Evolutionary conservation across 2,888 invertebrate genomes (phyloP), one percentile per base, ranked within the genome.

Genomic region (Himalopsyche anomala): DNA sequence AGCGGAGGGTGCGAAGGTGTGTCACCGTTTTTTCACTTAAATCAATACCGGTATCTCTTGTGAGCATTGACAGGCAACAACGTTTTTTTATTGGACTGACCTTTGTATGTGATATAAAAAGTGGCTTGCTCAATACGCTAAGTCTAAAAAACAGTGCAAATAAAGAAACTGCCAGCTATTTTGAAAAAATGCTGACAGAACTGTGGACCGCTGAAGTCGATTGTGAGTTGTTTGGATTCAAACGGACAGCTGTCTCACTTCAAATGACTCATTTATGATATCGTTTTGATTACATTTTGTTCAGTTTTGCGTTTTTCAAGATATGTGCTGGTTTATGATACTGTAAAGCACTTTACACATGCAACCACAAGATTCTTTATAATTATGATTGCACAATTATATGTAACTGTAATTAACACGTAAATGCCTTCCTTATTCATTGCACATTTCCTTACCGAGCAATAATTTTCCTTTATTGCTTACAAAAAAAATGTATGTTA

Each of bases 1-100:
- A 96, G 96, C 87, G 97, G 97, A 2, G 97, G 97, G 2, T 96
- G 96, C 91, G 96, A 96, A 91, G 96, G 95, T 91, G 45, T 74
- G 74, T 74, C 3, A 4, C 3, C 1, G 3, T 51, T 19, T 62
- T 62, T 62, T 5, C 2, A 62, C 19, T 4, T 56, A n/a, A 17
- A 62, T 28, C 28, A 15, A 62, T 62, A 62, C 28, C 62, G 62
- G 62, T 62, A 19, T 62, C 62, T 62, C 62, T 62, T 5, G 19
- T 9, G 62, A 19, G 2, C 36, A 28, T 38, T 3, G 12, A 74
- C 15, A 74, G 69, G 36, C 38, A 38, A 74, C 38, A 74, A 74
- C 38, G 38, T 2, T 74, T 74, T 74, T 38, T 74, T 74, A 74
- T 74, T 74, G 74, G 38, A 38, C 4, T 74, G 74, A 74, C 74